Conservation (phyloP, 2,888 invertebrate genomes). For the Agrilus cyanescens region DNA sequence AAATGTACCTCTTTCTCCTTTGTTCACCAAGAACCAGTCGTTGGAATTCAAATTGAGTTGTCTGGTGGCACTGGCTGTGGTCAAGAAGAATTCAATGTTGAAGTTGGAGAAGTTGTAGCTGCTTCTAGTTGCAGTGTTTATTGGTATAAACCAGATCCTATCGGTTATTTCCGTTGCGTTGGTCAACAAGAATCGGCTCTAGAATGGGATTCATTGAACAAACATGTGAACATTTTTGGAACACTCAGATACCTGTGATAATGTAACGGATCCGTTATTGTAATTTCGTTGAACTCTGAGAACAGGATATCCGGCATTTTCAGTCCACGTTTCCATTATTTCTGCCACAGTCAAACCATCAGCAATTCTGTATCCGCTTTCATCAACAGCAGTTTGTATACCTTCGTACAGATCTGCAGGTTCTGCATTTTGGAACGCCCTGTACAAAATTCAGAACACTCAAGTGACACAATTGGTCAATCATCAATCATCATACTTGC, state of each 20-base stretch:
- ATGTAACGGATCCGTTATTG: constrained; percentile 1
- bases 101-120: constrained; percentile 37
- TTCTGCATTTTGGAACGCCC: constrained; percentile 15
- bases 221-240: too few species aligned
- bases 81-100: constrained; percentile 39
- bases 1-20: constrained; percentile 43
- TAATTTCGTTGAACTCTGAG: constrained; percentile 10
- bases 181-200: too few species aligned
- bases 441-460: constrained; percentile 3
- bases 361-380: background rate
- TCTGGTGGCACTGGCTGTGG: constrained; percentile 4
- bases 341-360: constrained; percentile 1
- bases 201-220: too few species aligned
- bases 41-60: constrained; percentile 3
- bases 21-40: constrained; percentile 47
- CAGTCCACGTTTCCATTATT: constrained; percentile 11
- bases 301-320: constrained; percentile 7
- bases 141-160: constrained; percentile 27
- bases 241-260: constrained; percentile 5
- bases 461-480: background rate
- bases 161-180: constrained; percentile 9
- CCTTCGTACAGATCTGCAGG: constrained; percentile 26
- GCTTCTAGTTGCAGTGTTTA: constrained; percentile 20
- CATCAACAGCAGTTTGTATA: constrained; percentile 16
- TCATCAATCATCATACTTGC: background rate